phyloP scores from a whole-genome alignment of 2,888 invertebrate genomes.

The Micropterix aruncella region DNA sequence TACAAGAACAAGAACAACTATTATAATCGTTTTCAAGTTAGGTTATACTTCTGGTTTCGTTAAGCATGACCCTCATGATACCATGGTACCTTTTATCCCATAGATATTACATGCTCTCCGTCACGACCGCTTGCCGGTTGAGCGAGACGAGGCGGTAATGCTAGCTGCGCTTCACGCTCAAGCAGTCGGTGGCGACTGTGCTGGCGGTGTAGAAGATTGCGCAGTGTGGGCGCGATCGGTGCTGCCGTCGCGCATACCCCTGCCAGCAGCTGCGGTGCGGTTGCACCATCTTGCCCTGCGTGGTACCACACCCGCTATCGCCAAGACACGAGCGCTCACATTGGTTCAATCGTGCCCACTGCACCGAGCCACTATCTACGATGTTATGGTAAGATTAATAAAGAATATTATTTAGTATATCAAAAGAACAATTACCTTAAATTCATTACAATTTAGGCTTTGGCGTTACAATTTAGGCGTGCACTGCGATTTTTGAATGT shows the following conservation, averaged over 20 bases:
- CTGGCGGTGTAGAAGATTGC: constrained; percentile 48
- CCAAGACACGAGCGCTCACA: constrained; percentile 86
- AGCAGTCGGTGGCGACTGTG: constrained; percentile 77
- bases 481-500: no score
- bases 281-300: constrained; percentile 83
- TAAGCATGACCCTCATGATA: no score
- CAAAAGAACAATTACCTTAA: no score
- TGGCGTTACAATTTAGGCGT: no score
- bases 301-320: constrained; percentile 74
- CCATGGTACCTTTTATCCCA: no score
- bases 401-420: no score
- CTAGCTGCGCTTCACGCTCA: constrained; percentile 88
- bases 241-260: constrained; percentile 69
- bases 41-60: no score
- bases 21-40: no score
- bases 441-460: no score
- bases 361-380: constrained; percentile 85
- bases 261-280: constrained; percentile 73
- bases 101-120: constrained; percentile 62
- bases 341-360: constrained; percentile 89
- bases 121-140: constrained; percentile 83
- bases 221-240: constrained; percentile 63
- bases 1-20: no score
- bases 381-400: constrained; percentile 85
- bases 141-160: constrained; percentile 92